Evolutionary conservation across 2,797 vertebrate genomes (phyloP), one percentile per base, ranked within the genome.

Genomic region (Notolabrus celidotus): DNA sequence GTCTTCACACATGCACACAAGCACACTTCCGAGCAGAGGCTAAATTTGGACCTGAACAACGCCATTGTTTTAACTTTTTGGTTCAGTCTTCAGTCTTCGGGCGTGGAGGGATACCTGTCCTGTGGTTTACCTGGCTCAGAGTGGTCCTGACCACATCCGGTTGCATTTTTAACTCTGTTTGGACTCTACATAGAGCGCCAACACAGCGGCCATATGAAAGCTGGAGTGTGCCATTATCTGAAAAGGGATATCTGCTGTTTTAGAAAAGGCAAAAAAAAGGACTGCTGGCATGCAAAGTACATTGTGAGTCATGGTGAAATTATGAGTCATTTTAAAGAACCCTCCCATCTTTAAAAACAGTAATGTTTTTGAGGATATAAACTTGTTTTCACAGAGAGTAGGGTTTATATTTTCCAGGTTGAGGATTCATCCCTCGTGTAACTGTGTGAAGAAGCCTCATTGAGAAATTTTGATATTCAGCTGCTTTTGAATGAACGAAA

Each of bases 251-350:
- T 73, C 61, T 71, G 46, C 54, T 54, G 34, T 67, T 83, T 64
- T 4, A 57, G 52, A 57, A 49, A 29, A 43, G 31, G 46, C 55
- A 60, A 49, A 27, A 49, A 57, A 43, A 42, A 33, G 14, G 47
- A 59, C 39, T 43, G 58, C 67, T 81, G 78, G 74, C 71, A 75
- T 62, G 17, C 77, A 71, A 57, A 76, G 52, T 23, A 64, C 77
- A 77, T 75, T 62, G 79, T 89, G 89, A 86, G 77, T 90, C 88
- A 91, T 81, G 75, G 83, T 87, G 79, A 82, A 83, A 80, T 83
- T 67, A 54, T 88, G 87, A 90, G 83, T 90, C 86, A 86, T 82
- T 74, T 36, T 16, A 36, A 74, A 50, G 80, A 71, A 64, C 39
- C 66, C 65, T 83, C 84, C 85, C 83, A 79, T 77, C 34, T 65